A percentile compares a stretch with the other conserved stretches of the same genome.
phyloP scores from a whole-genome alignment of 2,113 vertebrate genomes.

The Sander lucioperca region DNA sequence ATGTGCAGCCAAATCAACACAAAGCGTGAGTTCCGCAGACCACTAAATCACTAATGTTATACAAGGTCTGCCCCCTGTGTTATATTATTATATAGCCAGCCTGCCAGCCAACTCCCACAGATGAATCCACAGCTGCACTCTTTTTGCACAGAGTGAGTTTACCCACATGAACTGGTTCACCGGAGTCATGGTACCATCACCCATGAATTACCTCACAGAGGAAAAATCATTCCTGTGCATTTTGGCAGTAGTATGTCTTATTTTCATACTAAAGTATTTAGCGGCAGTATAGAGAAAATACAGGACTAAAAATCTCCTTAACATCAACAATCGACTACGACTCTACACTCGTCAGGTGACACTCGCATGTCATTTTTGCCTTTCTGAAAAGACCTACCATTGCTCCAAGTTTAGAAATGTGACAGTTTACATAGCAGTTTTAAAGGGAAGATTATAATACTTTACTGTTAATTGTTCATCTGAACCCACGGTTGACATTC shows the following conservation, averaged over 20 bases:
- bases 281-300: slow-evolving; percentile 1
- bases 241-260: slow-evolving; percentile 23
- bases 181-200: slow-evolving; percentile 45
- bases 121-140: slow-evolving; percentile 72
- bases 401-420: slow-evolving; percentile 60
- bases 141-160: slow-evolving; percentile 60
- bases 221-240: slow-evolving; percentile 29
- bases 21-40: slow-evolving; percentile 80
- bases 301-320: not conserved
- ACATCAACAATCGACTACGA: slow-evolving; percentile 11
- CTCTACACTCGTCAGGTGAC: slow-evolving; percentile 41
- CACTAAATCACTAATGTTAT: slow-evolving; percentile 85
- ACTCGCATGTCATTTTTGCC: slow-evolving; percentile 42
- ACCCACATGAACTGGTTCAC: slow-evolving; percentile 61
- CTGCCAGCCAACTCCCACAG: slow-evolving; percentile 78
- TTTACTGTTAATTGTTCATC: slow-evolving; percentile 78
- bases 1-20: slow-evolving; percentile 77
- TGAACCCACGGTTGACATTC: slow-evolving; percentile 60
- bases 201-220: slow-evolving; percentile 42
- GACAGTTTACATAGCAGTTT: slow-evolving; percentile 55
- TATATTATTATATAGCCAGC: slow-evolving; percentile 76
- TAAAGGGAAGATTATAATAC: slow-evolving; percentile 78
- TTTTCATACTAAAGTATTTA: slow-evolving; percentile 35
- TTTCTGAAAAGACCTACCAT: slow-evolving; percentile 23
- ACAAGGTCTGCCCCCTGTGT: slow-evolving; percentile 82